Evolutionary conservation across 2,113 vertebrate genomes (phyloP), one percentile per base, ranked within the genome.

Genomic region (Cyphotilapia sp.): DNA sequence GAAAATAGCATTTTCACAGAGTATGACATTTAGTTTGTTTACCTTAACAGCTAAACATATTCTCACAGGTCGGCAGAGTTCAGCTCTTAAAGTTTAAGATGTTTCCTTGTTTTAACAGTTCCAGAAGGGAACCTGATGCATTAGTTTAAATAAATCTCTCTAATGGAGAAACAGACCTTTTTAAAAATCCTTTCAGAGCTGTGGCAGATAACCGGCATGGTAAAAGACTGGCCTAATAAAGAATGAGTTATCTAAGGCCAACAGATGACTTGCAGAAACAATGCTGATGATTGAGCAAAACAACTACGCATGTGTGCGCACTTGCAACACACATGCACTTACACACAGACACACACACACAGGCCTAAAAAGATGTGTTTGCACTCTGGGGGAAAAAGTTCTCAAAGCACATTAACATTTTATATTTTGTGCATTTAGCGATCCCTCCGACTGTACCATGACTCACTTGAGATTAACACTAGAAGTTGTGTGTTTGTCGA

Each of bases 191-290:
- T 35, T 66, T 80, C 47, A 66, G 22, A 82, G 53, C 45, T 42
- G 53, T 80, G 63, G 53, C 87, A 71, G 85, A 90, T 93, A 86
- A 85, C 66, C 5, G 16, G 27, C 78, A 2, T 27, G 57, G 88
- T 93, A 83, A 92, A 92, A 89, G 85, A 80, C 61, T 86, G 89
- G 87, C 87, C 80, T 83, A 61, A 89, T 89, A 90, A 91, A 86
- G 56, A 87, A 42, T 33, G 38, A 47, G 29, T 82, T 92, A 92
- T 93, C 83, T 90, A 19, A 83, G 57, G 51, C 88, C 8, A 5
- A 81, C 89, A 94, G 88, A 90, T 88, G 87, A 86, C 81, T 91
- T 83, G 61, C 80, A 84, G 63, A 74, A 84, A 92, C 78, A 91
- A 82, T 42, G 82, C 85, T 47, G 80, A 53, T 53, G 69, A 82